Evolutionary conservation across 2,113 vertebrate genomes (phyloP).

Genomic region (Ameiurus melas): DNA sequence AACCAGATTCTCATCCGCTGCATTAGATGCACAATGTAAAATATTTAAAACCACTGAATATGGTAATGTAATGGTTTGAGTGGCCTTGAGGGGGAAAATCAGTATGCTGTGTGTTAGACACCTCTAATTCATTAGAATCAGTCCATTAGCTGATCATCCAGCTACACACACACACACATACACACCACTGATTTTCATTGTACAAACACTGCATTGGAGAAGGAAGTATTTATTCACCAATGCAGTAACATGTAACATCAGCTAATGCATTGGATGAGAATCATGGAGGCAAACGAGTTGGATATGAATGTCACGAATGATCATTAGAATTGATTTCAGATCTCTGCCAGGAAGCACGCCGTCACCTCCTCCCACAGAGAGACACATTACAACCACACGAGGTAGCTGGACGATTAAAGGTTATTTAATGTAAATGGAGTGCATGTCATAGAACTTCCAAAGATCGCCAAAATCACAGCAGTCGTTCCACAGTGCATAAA

Average conservation of each 20-base stretch:
- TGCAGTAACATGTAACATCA: constrained; percentile 9
- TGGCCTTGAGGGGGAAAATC: constrained; percentile 69
- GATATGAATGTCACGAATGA: constrained; percentile 51
- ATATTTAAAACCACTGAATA: constrained; percentile 65
- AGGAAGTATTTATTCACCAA: constrained; percentile 6
- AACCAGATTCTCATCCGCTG: constrained; percentile 60
- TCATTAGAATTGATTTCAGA: constrained; percentile 50
- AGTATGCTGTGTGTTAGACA: constrained; percentile 69
- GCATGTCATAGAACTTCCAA: constrained; percentile 64
- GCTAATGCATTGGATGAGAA: constrained; percentile 43
- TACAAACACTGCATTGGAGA: constrained; percentile 18
- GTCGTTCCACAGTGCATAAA: constrained; percentile 21
- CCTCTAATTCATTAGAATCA: constrained; percentile 76
- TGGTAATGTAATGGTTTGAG: constrained; percentile 67
- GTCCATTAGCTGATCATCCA: constrained; percentile 75
- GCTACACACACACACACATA: constrained; percentile 51
- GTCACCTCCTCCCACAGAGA: constrained; percentile 19
- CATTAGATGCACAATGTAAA: constrained; percentile 61
- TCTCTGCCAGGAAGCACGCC: constrained; percentile 38
- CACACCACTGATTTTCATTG: constrained; percentile 15
- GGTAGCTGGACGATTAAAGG: constrained; percentile 61
- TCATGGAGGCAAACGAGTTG: constrained; percentile 48
- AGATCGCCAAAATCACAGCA: constrained; percentile 53
- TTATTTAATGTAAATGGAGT: constrained; percentile 67
- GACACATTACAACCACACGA: constrained; percentile 15